These are phyloP conservation scores for Ataeniobius toweri DNA, from an alignment of 2,797 vertebrate species.

Conservation along the genomic window DNA sequence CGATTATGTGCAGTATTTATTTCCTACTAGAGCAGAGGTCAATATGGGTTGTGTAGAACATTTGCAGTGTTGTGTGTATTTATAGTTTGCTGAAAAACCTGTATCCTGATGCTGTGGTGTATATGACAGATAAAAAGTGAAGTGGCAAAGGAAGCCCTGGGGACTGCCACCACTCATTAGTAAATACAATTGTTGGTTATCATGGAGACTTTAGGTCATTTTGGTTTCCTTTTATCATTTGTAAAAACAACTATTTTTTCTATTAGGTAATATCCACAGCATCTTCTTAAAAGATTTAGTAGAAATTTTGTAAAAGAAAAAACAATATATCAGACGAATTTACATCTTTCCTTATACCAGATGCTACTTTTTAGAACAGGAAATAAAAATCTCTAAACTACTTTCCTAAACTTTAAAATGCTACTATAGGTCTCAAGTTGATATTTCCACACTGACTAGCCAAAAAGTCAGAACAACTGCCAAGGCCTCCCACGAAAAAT, in stretches of 20 bases:
- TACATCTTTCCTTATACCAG: neutral
- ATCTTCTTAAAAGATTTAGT: neutral
- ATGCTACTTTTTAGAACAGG: neutral
- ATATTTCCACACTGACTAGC: conserved; percentile 28
- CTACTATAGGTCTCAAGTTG: conserved; percentile 34
- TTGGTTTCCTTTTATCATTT: neutral
- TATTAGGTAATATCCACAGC: neutral
- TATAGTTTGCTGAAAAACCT: neutral
- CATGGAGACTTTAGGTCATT: neutral
- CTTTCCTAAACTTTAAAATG: conserved; percentile 43
- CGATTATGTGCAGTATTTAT: neutral
- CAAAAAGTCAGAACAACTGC: conserved; percentile 36
- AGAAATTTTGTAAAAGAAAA: neutral
- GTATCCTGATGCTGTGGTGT: neutral
- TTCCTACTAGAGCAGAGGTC: neutral
- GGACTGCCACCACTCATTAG: neutral
- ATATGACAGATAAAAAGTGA: neutral
- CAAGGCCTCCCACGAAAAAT: conserved; percentile 57
- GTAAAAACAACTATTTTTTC: neutral
- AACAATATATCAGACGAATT: neutral
- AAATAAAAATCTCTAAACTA: conserved; percentile 9
- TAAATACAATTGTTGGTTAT: neutral
- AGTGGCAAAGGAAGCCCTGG: neutral
- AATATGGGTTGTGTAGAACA: neutral
- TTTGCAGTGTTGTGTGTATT: neutral